Conservation (phyloP, 2,888 invertebrate genomes). For the Amorpha juglandis region DNA sequence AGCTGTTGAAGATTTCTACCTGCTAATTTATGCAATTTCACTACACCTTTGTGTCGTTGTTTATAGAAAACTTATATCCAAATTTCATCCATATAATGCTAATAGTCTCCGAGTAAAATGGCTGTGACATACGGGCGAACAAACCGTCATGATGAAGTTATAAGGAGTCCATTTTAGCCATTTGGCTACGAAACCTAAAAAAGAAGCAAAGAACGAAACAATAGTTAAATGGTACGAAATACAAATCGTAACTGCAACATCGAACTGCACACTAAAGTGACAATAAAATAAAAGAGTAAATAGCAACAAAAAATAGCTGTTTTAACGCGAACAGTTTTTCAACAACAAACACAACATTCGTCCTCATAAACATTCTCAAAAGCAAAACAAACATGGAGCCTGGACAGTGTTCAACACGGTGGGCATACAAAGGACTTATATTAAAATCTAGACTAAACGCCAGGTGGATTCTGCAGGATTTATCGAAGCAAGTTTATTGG, state of each 20-base stretch:
- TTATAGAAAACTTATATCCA: too few relatives aligned
- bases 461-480: constrained; percentile 54
- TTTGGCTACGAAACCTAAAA: too few relatives aligned
- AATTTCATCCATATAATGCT: too few relatives aligned
- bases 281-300: neutral
- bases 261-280: neutral
- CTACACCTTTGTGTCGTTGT: too few relatives aligned
- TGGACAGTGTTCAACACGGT: constrained; percentile 14
- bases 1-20: too few relatives aligned
- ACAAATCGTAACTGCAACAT: neutral
- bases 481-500: constrained; percentile 48
- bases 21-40: too few relatives aligned
- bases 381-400: constrained; percentile 24
- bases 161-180: too few relatives aligned
- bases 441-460: constrained; percentile 39
- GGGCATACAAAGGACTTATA: constrained; percentile 29
- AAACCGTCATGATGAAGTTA: too few relatives aligned
- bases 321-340: constrained; percentile 7
- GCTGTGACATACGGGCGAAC: too few relatives aligned
- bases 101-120: too few relatives aligned
- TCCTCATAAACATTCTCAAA: neutral
- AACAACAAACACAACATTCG: constrained; percentile 4
- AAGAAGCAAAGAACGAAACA: too few relatives aligned
- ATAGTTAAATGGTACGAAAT: too few relatives aligned
- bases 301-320: neutral